Evolutionary conservation across 2,797 vertebrate species (phyloP).

Genomic region (Discoglossus pictus): DNA sequence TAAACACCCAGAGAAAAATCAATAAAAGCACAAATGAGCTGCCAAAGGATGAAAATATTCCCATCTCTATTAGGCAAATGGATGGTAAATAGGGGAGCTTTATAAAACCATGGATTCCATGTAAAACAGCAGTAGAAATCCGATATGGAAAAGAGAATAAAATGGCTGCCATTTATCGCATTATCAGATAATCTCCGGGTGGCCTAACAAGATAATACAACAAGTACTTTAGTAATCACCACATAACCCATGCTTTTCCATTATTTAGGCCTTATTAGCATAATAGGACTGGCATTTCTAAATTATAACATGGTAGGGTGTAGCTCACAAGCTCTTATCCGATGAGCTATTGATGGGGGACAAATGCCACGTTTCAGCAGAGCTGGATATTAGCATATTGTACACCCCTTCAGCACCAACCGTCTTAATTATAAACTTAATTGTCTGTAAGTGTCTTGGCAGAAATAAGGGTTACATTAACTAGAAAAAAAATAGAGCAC

Average conservation of each 20-base stretch:
- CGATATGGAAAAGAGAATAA: slow-evolving; percentile 3
- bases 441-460: not conserved
- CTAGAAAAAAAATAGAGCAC: no score
- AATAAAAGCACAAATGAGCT: no score
- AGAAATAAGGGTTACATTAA: not conserved
- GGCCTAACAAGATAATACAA: slow-evolving; percentile 33
- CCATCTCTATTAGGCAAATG: no score
- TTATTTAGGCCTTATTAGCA: slow-evolving; percentile 39
- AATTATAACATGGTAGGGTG: slow-evolving; percentile 25
- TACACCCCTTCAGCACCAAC: not conserved
- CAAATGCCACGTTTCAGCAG: slow-evolving; percentile 18
- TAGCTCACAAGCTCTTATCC: slow-evolving; percentile 19
- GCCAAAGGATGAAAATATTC: no score
- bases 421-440: slow-evolving; percentile 2
- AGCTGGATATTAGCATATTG: slow-evolving; percentile 14
- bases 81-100: no score
- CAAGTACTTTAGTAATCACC: slow-evolving; percentile 8
- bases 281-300: slow-evolving; percentile 42
- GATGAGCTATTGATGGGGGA: slow-evolving; percentile 7
- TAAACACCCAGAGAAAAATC: no score
- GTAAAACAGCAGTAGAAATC: not conserved
- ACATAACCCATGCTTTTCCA: slow-evolving; percentile 23
- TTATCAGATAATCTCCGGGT: not conserved
- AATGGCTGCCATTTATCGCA: not conserved
- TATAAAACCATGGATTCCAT: no score